Conservation (phyloP, 2,113 vertebrate genomes). For the Furnarius figulus region DNA sequence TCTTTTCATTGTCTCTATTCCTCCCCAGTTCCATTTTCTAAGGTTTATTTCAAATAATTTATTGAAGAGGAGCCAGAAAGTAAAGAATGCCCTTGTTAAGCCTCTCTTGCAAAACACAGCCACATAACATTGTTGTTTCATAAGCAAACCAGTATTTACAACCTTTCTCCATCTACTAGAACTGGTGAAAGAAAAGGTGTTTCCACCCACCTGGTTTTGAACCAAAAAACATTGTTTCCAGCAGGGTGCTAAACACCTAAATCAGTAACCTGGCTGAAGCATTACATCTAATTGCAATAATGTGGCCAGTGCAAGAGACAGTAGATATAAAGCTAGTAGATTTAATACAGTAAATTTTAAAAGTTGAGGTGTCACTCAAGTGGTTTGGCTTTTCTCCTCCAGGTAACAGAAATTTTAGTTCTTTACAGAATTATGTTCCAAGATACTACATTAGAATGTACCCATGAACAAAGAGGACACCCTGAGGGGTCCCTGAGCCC, state of each 20-base stretch:
- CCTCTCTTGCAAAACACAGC: background rate
- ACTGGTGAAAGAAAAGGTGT: background rate
- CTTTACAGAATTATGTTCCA: background rate
- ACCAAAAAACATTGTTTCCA: background rate
- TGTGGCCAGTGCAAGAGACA: background rate
- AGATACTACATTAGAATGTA: background rate
- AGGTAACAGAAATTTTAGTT: background rate
- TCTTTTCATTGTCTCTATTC: background rate
- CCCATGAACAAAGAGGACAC: background rate
- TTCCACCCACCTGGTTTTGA: background rate
- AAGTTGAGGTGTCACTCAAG: background rate
- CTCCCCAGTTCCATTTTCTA: background rate
- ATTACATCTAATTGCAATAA: background rate
- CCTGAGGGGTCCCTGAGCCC: background rate
- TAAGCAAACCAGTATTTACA: background rate
- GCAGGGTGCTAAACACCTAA: background rate
- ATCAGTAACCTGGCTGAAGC: background rate
- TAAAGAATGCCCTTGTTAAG: background rate
- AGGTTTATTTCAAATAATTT: background rate
- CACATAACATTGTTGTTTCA: background rate
- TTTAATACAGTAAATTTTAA: background rate
- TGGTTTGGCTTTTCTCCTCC: background rate
- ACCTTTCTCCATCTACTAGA: background rate
- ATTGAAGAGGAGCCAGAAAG: background rate
- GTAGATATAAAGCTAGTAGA: background rate